A percentile compares a stretch with the other conserved stretches of the same genome.
Conservation (phyloP, 2,113 vertebrate genomes). For the Tonatia bakeri region DNA sequence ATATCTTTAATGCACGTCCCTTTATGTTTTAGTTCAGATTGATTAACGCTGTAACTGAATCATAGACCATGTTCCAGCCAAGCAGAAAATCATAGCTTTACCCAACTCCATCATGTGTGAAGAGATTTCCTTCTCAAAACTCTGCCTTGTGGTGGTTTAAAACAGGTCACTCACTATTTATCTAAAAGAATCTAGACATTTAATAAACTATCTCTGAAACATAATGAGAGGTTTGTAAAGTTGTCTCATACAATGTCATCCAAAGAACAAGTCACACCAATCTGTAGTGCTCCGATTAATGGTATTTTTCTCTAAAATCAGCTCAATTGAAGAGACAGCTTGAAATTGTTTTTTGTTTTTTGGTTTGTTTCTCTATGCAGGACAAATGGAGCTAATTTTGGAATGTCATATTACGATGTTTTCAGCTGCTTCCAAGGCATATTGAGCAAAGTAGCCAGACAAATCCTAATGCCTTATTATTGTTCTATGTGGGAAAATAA, state of each 20-base stretch:
- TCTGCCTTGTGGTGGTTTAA: constrained; percentile 75
- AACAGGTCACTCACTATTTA: constrained; percentile 81
- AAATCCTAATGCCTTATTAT: constrained; percentile 46
- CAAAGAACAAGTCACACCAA: constrained; percentile 58
- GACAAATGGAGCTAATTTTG: constrained; percentile 69
- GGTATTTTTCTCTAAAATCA: constrained; percentile 65
- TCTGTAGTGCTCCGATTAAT: constrained; percentile 62
- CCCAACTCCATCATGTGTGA: constrained; percentile 78
- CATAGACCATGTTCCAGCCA: constrained; percentile 78
- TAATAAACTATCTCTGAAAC: constrained; percentile 78
- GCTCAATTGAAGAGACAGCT: constrained; percentile 63
- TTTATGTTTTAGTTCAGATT: constrained; percentile 78
- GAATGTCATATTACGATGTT: constrained; percentile 53
- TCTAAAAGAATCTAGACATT: constrained; percentile 69
- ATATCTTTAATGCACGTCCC: constrained; percentile 70
- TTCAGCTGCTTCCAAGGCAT: constrained; percentile 61
- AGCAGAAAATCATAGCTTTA: constrained; percentile 84
- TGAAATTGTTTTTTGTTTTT: constrained; percentile 66
- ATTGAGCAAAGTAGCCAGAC: constrained; percentile 53
- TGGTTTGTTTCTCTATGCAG: constrained; percentile 56
- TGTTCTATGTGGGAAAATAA: constrained; percentile 31
- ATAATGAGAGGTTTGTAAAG: constrained; percentile 77
- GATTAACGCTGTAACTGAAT: constrained; percentile 81
- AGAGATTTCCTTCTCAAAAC: constrained; percentile 81
- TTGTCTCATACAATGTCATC: constrained; percentile 69